A percentile compares a stretch with the other conserved stretches of the same genome.
Evolutionary conservation across 2,888 invertebrate genomes (phyloP).

Genomic region (Acrobasis repandana): DNA sequence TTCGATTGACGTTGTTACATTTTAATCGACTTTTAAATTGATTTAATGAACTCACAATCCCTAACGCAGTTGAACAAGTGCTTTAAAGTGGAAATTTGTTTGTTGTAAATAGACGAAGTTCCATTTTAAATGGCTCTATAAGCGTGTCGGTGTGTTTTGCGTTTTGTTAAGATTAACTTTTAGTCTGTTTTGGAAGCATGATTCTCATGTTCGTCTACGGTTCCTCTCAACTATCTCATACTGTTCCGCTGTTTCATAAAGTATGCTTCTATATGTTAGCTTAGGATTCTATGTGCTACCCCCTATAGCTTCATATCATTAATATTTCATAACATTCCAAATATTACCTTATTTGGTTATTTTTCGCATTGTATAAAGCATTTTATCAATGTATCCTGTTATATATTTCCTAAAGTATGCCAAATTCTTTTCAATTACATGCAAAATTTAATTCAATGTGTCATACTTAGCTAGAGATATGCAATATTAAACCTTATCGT

Average conservation of each 20-base stretch:
- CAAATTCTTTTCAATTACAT: too few relatives aligned
- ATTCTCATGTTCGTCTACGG: neutral
- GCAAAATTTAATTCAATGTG: too few relatives aligned
- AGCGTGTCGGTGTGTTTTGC: constrained; percentile 36
- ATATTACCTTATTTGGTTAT: neutral
- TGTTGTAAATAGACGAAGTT: neutral
- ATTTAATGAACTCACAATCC: neutral
- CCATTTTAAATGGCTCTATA: constrained; percentile 11
- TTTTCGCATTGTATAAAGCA: constrained; percentile 3
- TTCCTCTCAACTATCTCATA: neutral
- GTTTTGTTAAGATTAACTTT: constrained; percentile 20
- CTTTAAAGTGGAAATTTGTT: neutral
- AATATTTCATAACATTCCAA: neutral
- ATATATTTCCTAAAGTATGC: too few relatives aligned
- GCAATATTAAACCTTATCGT: too few relatives aligned
- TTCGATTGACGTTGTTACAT: too few relatives aligned
- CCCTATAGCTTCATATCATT: constrained; percentile 6
- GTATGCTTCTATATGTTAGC: constrained; percentile 13
- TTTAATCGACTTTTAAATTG: too few relatives aligned
- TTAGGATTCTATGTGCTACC: constrained; percentile 10
- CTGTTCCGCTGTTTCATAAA: neutral
- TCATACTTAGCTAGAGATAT: too few relatives aligned
- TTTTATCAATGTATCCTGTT: neutral
- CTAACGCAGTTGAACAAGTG: neutral
- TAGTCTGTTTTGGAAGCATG: constrained; percentile 20